Base-by-base conservation (phyloP, 2,888 invertebrate species). In the Sinhomidia bicolor region DNA sequence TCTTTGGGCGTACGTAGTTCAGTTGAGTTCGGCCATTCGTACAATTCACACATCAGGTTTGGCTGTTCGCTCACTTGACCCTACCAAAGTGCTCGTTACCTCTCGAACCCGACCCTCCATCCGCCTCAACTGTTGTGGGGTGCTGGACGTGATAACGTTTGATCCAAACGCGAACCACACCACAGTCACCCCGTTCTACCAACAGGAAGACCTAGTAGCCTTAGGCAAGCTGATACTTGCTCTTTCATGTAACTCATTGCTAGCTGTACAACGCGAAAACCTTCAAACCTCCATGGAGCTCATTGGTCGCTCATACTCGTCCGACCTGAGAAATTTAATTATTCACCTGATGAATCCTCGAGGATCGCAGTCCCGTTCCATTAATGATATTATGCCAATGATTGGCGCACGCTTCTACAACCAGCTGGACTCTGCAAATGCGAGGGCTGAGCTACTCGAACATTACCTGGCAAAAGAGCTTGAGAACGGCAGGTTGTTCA, bases 321-420 rank as follows among this genome's bases (percentile, higher is more conserved):
- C 96, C 20, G 99, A 99, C 94, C 96, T 99, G 93, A 96, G 98
- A 94, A 99, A 99, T 94, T 95, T 99, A 90, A 97, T 99, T 93
- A 94, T 98, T 98, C 98, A 95, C 89, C 88, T 92, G 54, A 92
- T 92, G 91, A 91, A 92, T 81, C 91, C 92, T 26, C 68, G 92
- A n/a, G 90, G 90, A 3, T 87, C 91, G 51, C 91, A 93, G 36
- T 90, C 92, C 92, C 96, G 97, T 93, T 96, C 96, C 93, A 97
- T 99, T 89, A 98, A 97, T 91, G 99, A 99, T 94, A 95, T 99
- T 93, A 99, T 99, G 99, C 99, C 99, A 36, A 99, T 99, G 98
- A 99, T 99, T 92, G 99, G 97, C 65, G 99, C 99, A 65, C 95
- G 99, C 88, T 99, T 99, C 94, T 99, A 99, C 94, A 97, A 97